Evolutionary conservation across 30 jellyfish, hydroid and myxozoan genomes (phyloP).

Genomic region (Aurelia aurita): DNA sequence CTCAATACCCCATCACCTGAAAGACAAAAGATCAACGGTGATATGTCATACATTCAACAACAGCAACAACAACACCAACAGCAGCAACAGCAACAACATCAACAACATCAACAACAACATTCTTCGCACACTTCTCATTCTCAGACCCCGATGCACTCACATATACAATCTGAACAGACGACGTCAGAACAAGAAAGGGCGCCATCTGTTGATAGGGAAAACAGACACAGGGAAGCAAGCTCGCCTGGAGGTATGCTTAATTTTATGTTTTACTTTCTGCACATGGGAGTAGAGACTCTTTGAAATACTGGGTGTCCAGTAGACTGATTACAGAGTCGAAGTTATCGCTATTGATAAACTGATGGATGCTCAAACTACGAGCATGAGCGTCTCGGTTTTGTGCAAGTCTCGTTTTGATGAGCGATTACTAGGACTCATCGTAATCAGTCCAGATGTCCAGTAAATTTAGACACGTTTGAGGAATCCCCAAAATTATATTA

Average conservation of each 20-base stretch:
- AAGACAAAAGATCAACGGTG: conserved; percentile 83
- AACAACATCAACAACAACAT: conserved; percentile 30
- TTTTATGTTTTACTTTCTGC: too few relatives aligned
- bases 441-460: too few relatives aligned
- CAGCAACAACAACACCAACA: conserved; percentile 55
- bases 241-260: conserved; percentile 29
- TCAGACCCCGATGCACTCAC: conserved; percentile 35
- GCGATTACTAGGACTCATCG: too few relatives aligned
- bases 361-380: too few relatives aligned
- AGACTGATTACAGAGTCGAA: too few relatives aligned
- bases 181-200: conserved; percentile 62
- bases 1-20: conserved; percentile 95
- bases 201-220: conserved; percentile 41
- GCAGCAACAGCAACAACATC: conserved; percentile 48
- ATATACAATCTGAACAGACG: conserved; percentile 39
- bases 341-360: too few relatives aligned
- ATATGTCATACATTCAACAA: conserved; percentile 51
- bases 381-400: too few relatives aligned
- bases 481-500: too few relatives aligned
- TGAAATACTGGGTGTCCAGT: too few relatives aligned
- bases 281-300: too few relatives aligned
- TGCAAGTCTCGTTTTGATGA: too few relatives aligned
- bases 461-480: too few relatives aligned
- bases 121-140: conserved; percentile 26
- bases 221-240: conserved; percentile 40